phyloP scores from a whole-genome alignment of 2,113 vertebrate genomes.

The Etia nguti region DNA sequence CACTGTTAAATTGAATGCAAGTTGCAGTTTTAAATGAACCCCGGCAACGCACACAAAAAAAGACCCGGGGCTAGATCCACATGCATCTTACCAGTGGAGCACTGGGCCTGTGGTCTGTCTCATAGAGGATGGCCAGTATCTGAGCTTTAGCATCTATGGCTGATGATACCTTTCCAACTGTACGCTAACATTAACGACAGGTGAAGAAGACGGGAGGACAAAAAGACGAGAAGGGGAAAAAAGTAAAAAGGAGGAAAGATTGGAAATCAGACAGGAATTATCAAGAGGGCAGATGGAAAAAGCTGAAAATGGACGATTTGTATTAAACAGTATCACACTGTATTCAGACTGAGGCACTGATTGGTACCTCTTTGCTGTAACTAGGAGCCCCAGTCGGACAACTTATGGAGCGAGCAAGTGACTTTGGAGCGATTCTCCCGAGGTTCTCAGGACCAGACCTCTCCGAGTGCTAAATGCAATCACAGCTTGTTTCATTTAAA shows the following conservation, averaged over 20 bases:
- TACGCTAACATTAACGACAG: slow-evolving; percentile 75
- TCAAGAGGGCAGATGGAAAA: neutral
- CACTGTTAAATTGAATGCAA: neutral
- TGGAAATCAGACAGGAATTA: neutral
- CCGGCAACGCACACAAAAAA: accelerated
- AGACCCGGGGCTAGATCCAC: neutral
- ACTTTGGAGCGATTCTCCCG: neutral
- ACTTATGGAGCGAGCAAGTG: slow-evolving; percentile 40
- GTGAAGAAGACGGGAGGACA: neutral
- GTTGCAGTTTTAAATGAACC: neutral
- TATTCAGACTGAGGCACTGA: neutral
- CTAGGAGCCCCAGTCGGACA: slow-evolving; percentile 46
- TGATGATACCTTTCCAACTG: slow-evolving; percentile 88
- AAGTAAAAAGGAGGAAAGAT: neutral
- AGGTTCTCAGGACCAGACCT: neutral
- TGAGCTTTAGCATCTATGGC: slow-evolving; percentile 90
- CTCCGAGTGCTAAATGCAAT: slow-evolving; percentile 40
- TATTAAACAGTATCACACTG: neutral
- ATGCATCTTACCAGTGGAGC: slow-evolving; percentile 83
- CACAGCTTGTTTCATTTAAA: neutral
- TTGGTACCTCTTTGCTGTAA: slow-evolving; percentile 70
- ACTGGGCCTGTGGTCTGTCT: slow-evolving; percentile 92
- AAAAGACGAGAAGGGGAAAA: neutral
- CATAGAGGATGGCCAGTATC: slow-evolving; percentile 90
- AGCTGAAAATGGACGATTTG: neutral